These are phyloP conservation scores for Urocyon cinereoargenteus DNA, from an alignment of 2,797 vertebrate species.

Conservation along the genomic window DNA sequence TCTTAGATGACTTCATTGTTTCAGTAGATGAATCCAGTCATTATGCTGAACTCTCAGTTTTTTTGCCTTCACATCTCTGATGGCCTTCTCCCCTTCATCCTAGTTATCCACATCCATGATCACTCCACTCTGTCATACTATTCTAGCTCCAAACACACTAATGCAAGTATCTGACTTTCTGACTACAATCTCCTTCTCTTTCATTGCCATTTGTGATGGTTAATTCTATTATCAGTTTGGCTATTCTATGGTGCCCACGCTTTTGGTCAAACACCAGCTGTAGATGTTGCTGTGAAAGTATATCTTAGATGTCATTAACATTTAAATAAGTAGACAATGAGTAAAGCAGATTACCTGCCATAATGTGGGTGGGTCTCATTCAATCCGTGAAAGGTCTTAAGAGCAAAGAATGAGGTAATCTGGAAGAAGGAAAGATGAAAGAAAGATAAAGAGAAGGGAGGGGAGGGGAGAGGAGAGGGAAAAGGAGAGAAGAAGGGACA, in stretches of 20 bases:
- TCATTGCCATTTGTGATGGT: neutral
- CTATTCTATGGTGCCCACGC: neutral
- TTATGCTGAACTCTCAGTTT: neutral
- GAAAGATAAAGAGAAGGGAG: neutral
- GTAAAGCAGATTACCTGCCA: neutral
- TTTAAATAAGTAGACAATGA: neutral
- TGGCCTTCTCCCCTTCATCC: neutral
- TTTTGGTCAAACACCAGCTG: neutral
- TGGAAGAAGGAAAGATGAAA: neutral
- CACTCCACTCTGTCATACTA: neutral
- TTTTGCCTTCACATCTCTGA: neutral
- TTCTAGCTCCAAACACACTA: neutral
- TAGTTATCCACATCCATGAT: neutral
- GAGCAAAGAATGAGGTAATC: neutral
- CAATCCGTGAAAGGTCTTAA: neutral
- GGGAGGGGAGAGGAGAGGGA: neutral
- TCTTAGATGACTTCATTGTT: neutral
- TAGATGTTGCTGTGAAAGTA: neutral
- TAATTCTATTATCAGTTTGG: conserved; percentile 6
- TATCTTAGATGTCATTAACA: neutral
- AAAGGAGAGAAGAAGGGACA: neutral
- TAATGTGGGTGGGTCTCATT: neutral
- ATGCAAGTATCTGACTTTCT: neutral
- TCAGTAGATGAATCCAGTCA: neutral
- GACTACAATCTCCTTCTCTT: neutral